Base-by-base conservation (phyloP, 2,888 invertebrate genomes). In the Phalera bucephala region DNA sequence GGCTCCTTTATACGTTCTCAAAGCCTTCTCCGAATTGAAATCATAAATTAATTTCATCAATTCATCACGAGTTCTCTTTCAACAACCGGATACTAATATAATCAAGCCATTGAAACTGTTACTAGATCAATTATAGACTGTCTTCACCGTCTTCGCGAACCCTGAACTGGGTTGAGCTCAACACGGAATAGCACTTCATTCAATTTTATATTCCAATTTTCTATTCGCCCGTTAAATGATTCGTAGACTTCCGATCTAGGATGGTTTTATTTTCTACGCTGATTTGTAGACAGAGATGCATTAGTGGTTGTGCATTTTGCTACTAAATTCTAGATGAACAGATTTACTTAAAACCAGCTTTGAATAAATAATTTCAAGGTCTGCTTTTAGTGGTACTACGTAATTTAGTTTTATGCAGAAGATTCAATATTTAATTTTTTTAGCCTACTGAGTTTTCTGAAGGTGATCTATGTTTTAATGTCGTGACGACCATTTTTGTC, bases 141-240 rank as follows among this genome's bases (percentile, higher is more conserved):
- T 51, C 68, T 69, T 48, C 39, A 36, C 52, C 46, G n/a, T n/a
- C n/a, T n/a, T n/a, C n/a, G 45, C 40, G 48, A 43, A 38, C 31
- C 26, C 26, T 25, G 30, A 50, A 36, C 43, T 36, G 28, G 49
- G 41, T 42, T 33, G 31, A 35, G 35, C 30, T 35, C 38, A 54
- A 73, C 73, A 74, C 35, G 64, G 66, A 71, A 74, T 47, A 67
- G 73, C 73, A 74, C 73, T 73, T 64, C 68, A 65, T 66, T 69
- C 64, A 52, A 60, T 72, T 61, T 65, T 64, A 64, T 67, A 71
- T 69, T 61, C 64, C 56, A 57, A 53, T 51, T 54, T 54, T 43
- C 45, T 37, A 49, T 47, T 51, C 37, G 33, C 13, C 49, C 51
- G 44, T 54, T 66, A 51, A 65, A 59, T 57, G 50, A 52, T 68